A percentile compares a stretch with the other conserved stretches of the same genome.
phyloP scores from a whole-genome alignment of 2,797 vertebrate species.

The Acrossocheilus wenchowensis region DNA sequence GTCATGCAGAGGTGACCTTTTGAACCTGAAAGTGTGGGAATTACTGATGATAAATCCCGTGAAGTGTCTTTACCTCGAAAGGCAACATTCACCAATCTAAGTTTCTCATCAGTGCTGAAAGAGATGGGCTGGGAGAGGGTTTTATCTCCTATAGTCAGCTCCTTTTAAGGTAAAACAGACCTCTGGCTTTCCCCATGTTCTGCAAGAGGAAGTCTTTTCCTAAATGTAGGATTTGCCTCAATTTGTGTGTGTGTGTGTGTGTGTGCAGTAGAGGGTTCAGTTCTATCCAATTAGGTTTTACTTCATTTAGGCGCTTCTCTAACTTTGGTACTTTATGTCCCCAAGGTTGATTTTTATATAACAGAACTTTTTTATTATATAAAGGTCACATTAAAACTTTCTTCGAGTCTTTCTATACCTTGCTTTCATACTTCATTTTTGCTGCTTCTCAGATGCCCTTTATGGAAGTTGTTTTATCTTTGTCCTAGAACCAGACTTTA shows the following conservation, averaged over 20 bases:
- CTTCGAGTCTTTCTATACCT: not conserved
- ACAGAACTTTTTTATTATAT: not conserved
- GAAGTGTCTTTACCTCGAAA: constrained; percentile 40
- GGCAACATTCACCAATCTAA: constrained; percentile 41
- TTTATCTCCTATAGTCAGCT: constrained; percentile 63
- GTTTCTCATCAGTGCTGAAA: constrained; percentile 35
- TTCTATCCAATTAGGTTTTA: not conserved
- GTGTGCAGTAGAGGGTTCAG: constrained; percentile 7
- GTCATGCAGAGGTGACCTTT: constrained; percentile 13
- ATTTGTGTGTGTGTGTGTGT: constrained; percentile 40
- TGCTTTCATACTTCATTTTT: not conserved
- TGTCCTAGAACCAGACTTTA: not conserved
- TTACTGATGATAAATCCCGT: not conserved
- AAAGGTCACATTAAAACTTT: not conserved
- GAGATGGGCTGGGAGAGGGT: constrained; percentile 24
- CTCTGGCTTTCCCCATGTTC: constrained; percentile 71
- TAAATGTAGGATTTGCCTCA: constrained; percentile 61
- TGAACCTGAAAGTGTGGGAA: constrained; percentile 45
- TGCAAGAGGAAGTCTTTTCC: constrained; percentile 65
- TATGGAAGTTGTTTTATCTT: not conserved
- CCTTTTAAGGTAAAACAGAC: constrained; percentile 79
- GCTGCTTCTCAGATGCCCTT: not conserved
- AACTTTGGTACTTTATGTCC: not conserved
- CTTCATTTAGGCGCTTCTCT: not conserved
- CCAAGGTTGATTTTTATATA: not conserved